Evolutionary conservation across 2,797 vertebrate species (phyloP).

Genomic region (Acestrorhynchus altus): DNA sequence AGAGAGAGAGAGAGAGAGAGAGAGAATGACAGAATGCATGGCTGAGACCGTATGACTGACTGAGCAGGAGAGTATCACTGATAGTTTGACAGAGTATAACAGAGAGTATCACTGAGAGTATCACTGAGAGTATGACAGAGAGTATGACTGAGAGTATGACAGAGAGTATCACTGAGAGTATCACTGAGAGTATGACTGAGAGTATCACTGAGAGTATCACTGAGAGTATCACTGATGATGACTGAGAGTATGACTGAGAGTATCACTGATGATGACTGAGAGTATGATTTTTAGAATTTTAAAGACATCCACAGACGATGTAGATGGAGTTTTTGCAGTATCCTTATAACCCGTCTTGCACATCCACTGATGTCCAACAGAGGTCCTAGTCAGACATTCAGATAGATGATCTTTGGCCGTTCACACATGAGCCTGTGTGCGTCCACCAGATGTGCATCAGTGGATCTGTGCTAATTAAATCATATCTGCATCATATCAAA

Average conservation of each 20-base stretch:
- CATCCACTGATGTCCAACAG: too few species aligned
- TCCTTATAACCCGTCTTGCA: too few species aligned
- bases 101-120: constrained; percentile 12
- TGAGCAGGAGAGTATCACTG: background rate
- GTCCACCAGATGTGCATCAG: too few species aligned
- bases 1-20: constrained; percentile 40
- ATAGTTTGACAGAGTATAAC: constrained; percentile 20
- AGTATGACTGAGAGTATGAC: constrained; percentile 4
- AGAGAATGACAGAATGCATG: background rate
- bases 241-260: constrained; percentile 12
- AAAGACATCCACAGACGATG: too few species aligned
- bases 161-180: constrained; percentile 29
- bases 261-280: background rate
- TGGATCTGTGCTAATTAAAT: too few species aligned
- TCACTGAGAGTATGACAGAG: constrained; percentile 4
- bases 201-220: constrained; percentile 27
- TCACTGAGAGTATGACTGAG: constrained; percentile 31
- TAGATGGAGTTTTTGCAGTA: too few species aligned
- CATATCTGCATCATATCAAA: too few species aligned
- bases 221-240: background rate
- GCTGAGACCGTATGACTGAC: too few species aligned
- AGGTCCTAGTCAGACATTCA: too few species aligned
- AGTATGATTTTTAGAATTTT: too few species aligned
- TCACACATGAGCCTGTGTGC: too few species aligned
- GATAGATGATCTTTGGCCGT: too few species aligned